Conservation (phyloP, 2,113 vertebrate genomes). For the Manacus vitellinus region DNA sequence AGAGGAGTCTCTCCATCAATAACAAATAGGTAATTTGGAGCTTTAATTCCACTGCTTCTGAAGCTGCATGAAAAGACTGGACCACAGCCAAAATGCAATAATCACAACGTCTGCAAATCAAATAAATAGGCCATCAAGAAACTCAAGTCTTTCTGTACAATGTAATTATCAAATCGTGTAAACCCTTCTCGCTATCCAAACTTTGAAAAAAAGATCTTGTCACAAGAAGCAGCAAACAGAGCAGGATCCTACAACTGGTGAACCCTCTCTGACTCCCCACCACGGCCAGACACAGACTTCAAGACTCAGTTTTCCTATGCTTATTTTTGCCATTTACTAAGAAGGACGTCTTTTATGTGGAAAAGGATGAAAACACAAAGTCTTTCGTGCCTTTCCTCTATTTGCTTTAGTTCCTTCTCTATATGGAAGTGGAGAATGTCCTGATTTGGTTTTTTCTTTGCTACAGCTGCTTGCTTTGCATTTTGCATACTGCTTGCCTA, state of each 20-base stretch:
- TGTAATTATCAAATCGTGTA: not conserved
- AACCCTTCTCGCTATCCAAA: not conserved
- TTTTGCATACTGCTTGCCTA: slow-evolving; percentile 21
- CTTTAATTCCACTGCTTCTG: slow-evolving; percentile 28
- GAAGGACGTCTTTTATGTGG: not conserved
- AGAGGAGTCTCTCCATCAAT: not conserved
- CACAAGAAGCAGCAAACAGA: not conserved
- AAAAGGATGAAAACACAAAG: not conserved
- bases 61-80: slow-evolving; percentile 32
- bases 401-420: not conserved
- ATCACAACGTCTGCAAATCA: slow-evolving; percentile 46
- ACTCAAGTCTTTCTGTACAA: not conserved
- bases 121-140: slow-evolving; percentile 32
- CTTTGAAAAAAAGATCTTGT: not conserved
- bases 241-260: not conserved
- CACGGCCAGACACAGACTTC: not conserved
- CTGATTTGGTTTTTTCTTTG: rapidly evolving
- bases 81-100: slow-evolving; percentile 45
- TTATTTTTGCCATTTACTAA: not conserved
- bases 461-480: not conserved
- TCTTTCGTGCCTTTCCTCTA: not conserved
- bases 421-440: not conserved
- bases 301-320: not conserved
- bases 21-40: not conserved
- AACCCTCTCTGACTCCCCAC: not conserved